These are phyloP conservation scores for Eudyptes chrysolophus DNA, from an alignment of 2,113 vertebrate species.

Conservation along the genomic window DNA sequence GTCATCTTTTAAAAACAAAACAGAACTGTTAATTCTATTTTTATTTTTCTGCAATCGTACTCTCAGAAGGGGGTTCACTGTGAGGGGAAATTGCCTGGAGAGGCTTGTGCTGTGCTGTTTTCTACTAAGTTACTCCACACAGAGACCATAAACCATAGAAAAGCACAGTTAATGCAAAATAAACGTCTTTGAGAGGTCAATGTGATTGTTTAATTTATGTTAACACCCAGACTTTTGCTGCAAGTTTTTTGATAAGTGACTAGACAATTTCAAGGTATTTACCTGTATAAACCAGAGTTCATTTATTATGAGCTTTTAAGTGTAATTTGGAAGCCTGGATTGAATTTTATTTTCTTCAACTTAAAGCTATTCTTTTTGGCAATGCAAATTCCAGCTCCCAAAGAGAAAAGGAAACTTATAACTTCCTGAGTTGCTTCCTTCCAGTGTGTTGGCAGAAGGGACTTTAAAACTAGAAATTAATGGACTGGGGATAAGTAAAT, in stretches of 20 bases:
- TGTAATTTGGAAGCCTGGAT: background rate
- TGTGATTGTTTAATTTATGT: background rate
- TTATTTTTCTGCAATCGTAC: background rate
- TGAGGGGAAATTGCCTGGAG: background rate
- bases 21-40: background rate
- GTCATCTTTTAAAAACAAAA: background rate
- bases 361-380: conserved; percentile 16
- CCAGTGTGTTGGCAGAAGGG: background rate
- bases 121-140: background rate
- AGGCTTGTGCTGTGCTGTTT: background rate
- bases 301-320: background rate
- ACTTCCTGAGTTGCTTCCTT: conserved; percentile 61
- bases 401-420: conserved; percentile 25
- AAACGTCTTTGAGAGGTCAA: background rate
- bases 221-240: background rate
- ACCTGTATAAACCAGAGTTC: background rate
- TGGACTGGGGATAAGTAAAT: background rate
- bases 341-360: conserved; percentile 29
- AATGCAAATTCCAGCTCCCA: conserved; percentile 10
- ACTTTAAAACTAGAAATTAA: conserved; percentile 3
- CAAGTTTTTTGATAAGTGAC: background rate
- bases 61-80: background rate
- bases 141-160: background rate
- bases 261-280: background rate
- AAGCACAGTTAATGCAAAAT: background rate